Base-by-base conservation (phyloP, 2,797 vertebrate species). In the Scyliorhinus canicula region DNA sequence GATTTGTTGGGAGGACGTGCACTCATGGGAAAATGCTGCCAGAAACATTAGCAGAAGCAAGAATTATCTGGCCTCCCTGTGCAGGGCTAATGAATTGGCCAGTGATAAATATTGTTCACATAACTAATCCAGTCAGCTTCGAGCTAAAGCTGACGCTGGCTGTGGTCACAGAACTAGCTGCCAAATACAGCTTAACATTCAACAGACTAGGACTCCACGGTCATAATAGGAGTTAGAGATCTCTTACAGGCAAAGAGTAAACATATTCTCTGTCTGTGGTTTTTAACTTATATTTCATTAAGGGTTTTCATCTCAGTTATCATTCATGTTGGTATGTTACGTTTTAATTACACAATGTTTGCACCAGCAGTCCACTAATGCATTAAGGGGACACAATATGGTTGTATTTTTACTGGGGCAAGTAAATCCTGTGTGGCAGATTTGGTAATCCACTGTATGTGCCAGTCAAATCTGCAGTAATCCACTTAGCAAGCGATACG, bases 101-200 rank as follows among this genome's bases (percentile, higher is more conserved):
- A 60, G 55, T 19, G 55, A 90, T 90, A 57, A 90, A 60, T n/a
- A 90, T n/a, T 90, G 52, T n/a, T 90, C 86, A 90, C 35, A 19
- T 35, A 60, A 40, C 31, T 7, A n/a, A 90, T 6, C 4, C 86
- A 90, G 86, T 21, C 55, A 16, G 31, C 86, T 60, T 35, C 52
- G 3, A 90, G 31, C 84, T 86, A 55, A 14, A 50, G 12, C 28
- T 50, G 28, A 55, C 16, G 35, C 50, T 86, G 50, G 50, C 31
- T n/a, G 52, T 88, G 85, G 31, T 88, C 5, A 57, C 85, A 57
- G 35, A 57, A 55, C 31, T 26, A 52, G 47, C 44, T 31, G 84
- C 50, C 50, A 85, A 85, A 85, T 85, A 14, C 31, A 90, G 14
- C 35, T 90, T n/a, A 57, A n/a, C 86, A 90, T 57, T 88, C 52